Evolutionary conservation across 2,888 invertebrate genomes (phyloP).

Genomic region (Lordiphosa fenestrarum): DNA sequence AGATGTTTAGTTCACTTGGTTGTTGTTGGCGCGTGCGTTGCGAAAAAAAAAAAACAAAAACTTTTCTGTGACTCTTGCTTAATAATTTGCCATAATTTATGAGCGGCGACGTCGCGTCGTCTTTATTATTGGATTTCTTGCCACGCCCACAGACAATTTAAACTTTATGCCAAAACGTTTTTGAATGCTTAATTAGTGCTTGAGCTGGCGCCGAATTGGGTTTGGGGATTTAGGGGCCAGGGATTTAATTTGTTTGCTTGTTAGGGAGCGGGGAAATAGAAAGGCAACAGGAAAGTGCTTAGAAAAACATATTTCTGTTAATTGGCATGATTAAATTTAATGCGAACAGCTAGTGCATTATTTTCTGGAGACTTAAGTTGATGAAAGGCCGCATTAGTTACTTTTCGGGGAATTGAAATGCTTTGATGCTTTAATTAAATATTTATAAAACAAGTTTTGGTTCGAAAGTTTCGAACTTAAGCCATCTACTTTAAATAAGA

Average conservation of each 20-base stretch:
- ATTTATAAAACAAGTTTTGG: no score
- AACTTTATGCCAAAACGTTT: conserved; percentile 67
- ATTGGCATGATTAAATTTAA: conserved; percentile 45
- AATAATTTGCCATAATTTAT: conserved; percentile 68
- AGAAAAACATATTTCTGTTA: conserved; percentile 49
- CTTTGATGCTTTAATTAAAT: no score
- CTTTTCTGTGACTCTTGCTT: conserved; percentile 53
- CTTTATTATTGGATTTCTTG: conserved; percentile 57
- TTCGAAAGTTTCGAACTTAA: no score
- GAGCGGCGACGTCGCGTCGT: conserved; percentile 40
- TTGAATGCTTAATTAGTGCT: conserved; percentile 73
- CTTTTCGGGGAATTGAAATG: no score
- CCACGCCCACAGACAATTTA: conserved; percentile 51
- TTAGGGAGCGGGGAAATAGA: conserved; percentile 11
- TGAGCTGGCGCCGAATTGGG: conserved; percentile 27
- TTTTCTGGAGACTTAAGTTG: conserved; percentile 1
- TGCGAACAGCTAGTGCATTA: conserved; percentile 34
- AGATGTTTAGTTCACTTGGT: conserved; percentile 21
- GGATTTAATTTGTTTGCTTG: conserved; percentile 62
- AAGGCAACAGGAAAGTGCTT: conserved; percentile 11
- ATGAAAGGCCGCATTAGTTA: not conserved
- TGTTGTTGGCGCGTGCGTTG: conserved; percentile 42
- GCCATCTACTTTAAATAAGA: no score
- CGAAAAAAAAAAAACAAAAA: conserved; percentile 23
- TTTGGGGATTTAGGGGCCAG: conserved; percentile 32